Base-by-base conservation (phyloP, 2,888 invertebrate genomes). In the Heliconius hortense region DNA sequence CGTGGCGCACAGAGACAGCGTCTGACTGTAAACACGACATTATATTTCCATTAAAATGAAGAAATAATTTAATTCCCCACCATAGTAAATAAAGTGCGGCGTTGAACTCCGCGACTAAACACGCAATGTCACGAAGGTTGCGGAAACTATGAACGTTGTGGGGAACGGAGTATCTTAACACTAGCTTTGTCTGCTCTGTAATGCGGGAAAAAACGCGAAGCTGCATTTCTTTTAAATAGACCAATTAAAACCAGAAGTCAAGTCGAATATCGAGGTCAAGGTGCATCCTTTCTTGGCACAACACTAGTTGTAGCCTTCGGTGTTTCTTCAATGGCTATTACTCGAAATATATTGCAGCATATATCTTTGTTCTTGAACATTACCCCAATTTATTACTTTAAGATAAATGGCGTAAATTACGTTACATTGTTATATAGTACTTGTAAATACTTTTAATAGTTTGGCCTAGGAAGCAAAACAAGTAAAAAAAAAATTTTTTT, bases 351-450 rank as follows among this genome's bases (percentile, higher is more conserved):
- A 66, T 66, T 39, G 66, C 66, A 1, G 24, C 39, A 66, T 66
- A 43, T 15, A 39, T 66, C 24, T 66, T 66, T 66, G 66, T 66
- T 66, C 39, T 24, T 15, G 39, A 39, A 66, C 39, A 66, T 66
- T 66, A 66, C 7, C 13, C 39, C 39, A 39, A 66, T 66, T 66
- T 66, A 66, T 39, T 66, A 39, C 39, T 66, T 66, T 24, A 39
- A 66, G 66, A 66, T 66, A 66, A 66, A 66, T 66, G 66, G 24
- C 7, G 39, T 13, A 39, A 66, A 66, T 66, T 66, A 66, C 15
- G 24, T 43, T 43, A 24, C 15, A 24, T 39, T 24, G 64, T n/a
- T 39, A 8, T 35, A 8, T 35, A 8, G 7, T 24, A 24, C 13
- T 5, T 60, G 56, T 56, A 21, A n/a, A 21, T 59, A 11, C 10